Percentiles rank a stretch among this genome's conserved stretches.
phyloP scores from a whole-genome alignment of 2,888 invertebrate species.

The Paralinhomoeus sp. region DNA sequence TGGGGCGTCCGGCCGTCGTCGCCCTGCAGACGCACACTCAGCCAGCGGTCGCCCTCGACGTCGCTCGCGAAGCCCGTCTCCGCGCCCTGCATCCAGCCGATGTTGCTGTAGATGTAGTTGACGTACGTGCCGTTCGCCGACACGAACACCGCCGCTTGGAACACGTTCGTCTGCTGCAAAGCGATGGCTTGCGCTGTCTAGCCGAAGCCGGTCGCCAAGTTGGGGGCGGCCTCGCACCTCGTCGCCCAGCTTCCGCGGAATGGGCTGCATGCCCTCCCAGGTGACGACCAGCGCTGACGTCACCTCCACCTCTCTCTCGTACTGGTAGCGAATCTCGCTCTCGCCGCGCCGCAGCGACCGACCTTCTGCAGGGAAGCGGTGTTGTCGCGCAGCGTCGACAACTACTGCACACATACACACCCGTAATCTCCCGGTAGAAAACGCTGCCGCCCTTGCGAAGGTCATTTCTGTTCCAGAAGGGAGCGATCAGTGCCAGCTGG shows the following conservation, averaged over 20 bases:
- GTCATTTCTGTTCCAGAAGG: constrained; percentile 25
- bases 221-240: constrained; percentile 9
- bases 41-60: too few species aligned
- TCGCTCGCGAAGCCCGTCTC: too few species aligned
- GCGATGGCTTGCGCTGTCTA: too few species aligned
- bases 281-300: constrained; percentile 17
- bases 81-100: constrained; percentile 25
- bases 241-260: constrained; percentile 14
- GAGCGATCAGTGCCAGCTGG: constrained; percentile 13
- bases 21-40: too few species aligned
- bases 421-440: constrained; percentile 20
- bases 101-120: constrained; percentile 24
- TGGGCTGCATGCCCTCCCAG: constrained; percentile 25
- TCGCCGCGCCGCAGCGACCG: constrained; percentile 21
- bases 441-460: constrained; percentile 21
- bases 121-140: constrained; percentile 22
- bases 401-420: too few species aligned
- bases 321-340: constrained; percentile 24
- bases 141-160: constrained; percentile 22
- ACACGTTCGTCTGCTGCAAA: constrained; percentile 21
- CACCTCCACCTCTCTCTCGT: constrained; percentile 19
- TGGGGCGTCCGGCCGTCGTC: too few species aligned
- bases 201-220: too few species aligned
- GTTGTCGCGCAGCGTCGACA: too few species aligned
- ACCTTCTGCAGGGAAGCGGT: constrained; percentile 16